Percentiles rank a stretch among this genome's conserved stretches.
Conservation (phyloP, 2,797 vertebrate species). For the Spea hammondii region DNA sequence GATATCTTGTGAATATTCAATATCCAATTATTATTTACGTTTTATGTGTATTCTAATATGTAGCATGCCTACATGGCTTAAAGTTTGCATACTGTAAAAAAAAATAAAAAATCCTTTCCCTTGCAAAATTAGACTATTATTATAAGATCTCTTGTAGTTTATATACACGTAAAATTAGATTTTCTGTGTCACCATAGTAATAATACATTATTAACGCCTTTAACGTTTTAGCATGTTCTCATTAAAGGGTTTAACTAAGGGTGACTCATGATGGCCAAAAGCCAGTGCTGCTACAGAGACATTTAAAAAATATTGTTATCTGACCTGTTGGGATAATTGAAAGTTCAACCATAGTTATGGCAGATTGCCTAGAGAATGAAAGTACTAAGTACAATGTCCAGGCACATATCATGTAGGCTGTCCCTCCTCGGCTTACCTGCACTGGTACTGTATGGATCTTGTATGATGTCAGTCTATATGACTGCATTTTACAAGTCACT, state of each 20-base stretch:
- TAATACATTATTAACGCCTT: slow-evolving; percentile 37
- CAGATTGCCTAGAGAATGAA: slow-evolving; percentile 34
- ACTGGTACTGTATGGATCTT: neutral
- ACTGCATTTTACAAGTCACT: too few species aligned
- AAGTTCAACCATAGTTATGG: slow-evolving; percentile 32
- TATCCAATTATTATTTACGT: too few species aligned
- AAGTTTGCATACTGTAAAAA: neutral
- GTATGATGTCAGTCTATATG: neutral
- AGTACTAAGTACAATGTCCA: slow-evolving; percentile 14
- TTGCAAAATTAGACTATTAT: slow-evolving; percentile 7
- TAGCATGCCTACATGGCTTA: neutral
- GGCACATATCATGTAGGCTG: slow-evolving; percentile 44
- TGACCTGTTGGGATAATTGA: slow-evolving; percentile 53
- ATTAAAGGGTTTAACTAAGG: slow-evolving; percentile 44
- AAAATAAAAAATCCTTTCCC: neutral
- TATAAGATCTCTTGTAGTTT: slow-evolving; percentile 1
- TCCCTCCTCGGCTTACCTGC: neutral
- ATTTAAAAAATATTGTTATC: slow-evolving; percentile 48
- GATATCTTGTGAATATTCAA: too few species aligned
- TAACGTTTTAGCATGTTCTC: slow-evolving; percentile 36
- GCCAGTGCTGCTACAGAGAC: slow-evolving; percentile 47
- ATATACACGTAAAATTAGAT: slow-evolving; percentile 29
- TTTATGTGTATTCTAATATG: too few species aligned
- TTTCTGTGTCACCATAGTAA: slow-evolving; percentile 33
- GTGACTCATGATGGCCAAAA: slow-evolving; percentile 44